These are phyloP conservation scores for Chrysopa pallens DNA, from an alignment of 1,140 invertebrate genomes.

Conservation along the genomic window DNA sequence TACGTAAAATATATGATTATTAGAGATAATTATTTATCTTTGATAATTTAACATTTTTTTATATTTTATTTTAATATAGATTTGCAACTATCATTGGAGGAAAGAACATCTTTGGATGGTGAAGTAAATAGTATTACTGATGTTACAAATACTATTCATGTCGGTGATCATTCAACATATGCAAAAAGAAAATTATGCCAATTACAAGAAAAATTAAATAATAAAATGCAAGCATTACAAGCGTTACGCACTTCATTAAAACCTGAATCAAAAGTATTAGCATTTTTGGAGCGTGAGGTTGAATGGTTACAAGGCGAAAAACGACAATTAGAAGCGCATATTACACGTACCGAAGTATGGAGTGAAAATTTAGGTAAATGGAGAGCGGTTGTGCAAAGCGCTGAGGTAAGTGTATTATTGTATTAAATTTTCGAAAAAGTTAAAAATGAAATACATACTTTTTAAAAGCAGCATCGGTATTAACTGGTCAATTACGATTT, in stretches of 20 bases:
- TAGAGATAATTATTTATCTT: too few species aligned
- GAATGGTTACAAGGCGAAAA: conserved; percentile 61
- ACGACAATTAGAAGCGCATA: conserved; percentile 59
- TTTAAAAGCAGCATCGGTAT: too few species aligned
- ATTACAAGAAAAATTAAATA: conserved; percentile 57
- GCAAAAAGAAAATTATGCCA: conserved; percentile 64
- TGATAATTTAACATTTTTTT: too few species aligned
- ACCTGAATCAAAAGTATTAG: conserved; percentile 55
- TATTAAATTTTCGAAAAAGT: too few species aligned
- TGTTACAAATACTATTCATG: conserved; percentile 27
- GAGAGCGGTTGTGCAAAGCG: conserved; percentile 64
- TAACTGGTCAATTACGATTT: too few species aligned
- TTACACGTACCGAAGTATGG: conserved; percentile 75
- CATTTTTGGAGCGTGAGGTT: conserved; percentile 63
- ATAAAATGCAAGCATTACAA: conserved; percentile 65
- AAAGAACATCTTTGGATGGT: conserved; percentile 31
- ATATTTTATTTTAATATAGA: too few species aligned
- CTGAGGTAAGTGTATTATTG: conserved; percentile 40
- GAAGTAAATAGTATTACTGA: conserved; percentile 19
- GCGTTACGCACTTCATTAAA: conserved; percentile 55
- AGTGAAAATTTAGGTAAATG: conserved; percentile 72
- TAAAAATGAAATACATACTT: too few species aligned
- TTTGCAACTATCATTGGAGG: conserved; percentile 21
- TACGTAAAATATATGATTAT: too few species aligned
- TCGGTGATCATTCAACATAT: conserved; percentile 67